phyloP scores from a whole-genome alignment of 2,888 invertebrate genomes.

The Hermaeophaga mercurialis region DNA sequence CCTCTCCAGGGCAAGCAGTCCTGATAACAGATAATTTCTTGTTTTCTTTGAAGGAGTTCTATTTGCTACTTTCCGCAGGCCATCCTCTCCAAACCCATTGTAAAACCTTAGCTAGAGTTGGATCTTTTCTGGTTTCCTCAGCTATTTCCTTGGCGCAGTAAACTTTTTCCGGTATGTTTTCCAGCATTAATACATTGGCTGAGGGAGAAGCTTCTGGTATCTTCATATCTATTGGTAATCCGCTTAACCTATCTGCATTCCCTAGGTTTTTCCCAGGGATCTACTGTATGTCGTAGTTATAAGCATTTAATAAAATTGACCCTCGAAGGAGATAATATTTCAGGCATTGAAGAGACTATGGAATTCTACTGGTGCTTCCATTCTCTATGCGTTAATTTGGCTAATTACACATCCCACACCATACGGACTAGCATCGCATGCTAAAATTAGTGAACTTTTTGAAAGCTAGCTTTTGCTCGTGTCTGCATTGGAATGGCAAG shows the following conservation, averaged over 20 bases:
- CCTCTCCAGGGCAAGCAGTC: no score
- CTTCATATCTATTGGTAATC: not conserved
- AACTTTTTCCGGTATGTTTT: not conserved
- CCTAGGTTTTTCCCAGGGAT: not conserved
- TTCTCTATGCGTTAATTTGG: not conserved
- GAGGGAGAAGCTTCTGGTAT: not conserved
- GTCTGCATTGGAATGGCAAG: no score
- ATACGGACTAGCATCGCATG: slow-evolving; percentile 21
- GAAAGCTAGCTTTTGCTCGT: no score
- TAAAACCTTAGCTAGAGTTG: not conserved
- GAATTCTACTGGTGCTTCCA: slow-evolving; percentile 8
- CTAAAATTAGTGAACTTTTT: not conserved
- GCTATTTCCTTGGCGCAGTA: not conserved
- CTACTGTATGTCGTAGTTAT: not conserved
- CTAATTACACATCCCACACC: slow-evolving; percentile 17
- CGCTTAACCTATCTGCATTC: not conserved
- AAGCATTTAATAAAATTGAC: slow-evolving; percentile 2
- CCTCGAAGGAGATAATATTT: slow-evolving; percentile 4
- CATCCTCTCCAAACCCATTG: not conserved
- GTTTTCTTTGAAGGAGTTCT: no score
- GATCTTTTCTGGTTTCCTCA: not conserved
- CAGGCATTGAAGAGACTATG: slow-evolving; percentile 15
- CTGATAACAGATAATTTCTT: no score
- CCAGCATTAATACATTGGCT: not conserved
- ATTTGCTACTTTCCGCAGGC: no score